Evolutionary conservation across 1,140 invertebrate genomes (phyloP).

Genomic region (Conus betulinus): DNA sequence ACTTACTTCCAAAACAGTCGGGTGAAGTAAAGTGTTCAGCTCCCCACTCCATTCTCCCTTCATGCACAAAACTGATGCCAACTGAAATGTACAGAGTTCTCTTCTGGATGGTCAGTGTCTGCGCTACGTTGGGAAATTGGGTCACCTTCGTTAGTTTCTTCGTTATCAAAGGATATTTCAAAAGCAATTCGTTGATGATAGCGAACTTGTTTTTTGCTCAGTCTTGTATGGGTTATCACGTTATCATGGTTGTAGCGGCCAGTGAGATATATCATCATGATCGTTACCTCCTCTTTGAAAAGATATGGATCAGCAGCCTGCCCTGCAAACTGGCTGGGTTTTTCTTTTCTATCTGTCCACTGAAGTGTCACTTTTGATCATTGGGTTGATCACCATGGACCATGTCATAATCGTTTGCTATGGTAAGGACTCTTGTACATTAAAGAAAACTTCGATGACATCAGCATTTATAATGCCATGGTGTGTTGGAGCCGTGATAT

Average conservation of each 20-base stretch:
- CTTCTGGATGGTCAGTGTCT: conserved; percentile 46
- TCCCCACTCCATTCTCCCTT: conserved; percentile 41
- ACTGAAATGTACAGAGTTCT: conserved; percentile 36
- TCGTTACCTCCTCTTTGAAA: conserved; percentile 3
- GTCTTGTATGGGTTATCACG: conserved; percentile 29
- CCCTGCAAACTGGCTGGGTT: conserved; percentile 20
- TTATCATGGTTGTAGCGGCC: conserved; percentile 26
- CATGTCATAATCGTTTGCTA: conserved; percentile 17
- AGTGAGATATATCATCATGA: conserved; percentile 65
- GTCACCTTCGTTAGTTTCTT: conserved; percentile 14
- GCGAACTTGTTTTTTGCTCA: conserved; percentile 35
- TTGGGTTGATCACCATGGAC: conserved; percentile 50
- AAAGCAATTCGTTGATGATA: conserved; percentile 36
- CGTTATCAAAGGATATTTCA: conserved; percentile 16
- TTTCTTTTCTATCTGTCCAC: conserved; percentile 34
- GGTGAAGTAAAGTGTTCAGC: neutral
- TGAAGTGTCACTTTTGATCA: conserved; percentile 26
- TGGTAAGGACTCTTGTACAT: neutral
- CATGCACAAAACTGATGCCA: conserved; percentile 48
- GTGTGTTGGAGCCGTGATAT: conserved; percentile 18
- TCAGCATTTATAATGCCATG: conserved; percentile 13
- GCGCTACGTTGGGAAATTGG: conserved; percentile 49
- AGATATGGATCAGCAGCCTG: conserved; percentile 15
- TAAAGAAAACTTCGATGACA: neutral
- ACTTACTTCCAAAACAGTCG: neutral